Conservation (phyloP, 2,797 vertebrate genomes). For the Lerista edwardsae region DNA sequence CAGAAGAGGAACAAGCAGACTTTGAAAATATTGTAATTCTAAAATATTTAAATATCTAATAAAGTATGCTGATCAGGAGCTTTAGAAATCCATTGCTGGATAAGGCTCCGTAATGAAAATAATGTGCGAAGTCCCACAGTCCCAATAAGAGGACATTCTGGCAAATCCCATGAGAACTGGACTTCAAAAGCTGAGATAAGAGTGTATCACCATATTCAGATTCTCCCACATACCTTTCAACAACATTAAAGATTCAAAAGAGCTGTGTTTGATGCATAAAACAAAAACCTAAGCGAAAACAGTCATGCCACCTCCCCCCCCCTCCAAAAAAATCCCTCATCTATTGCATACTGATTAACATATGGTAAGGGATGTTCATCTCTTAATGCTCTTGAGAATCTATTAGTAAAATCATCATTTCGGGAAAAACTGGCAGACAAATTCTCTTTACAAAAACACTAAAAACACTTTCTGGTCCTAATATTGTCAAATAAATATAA, state of each 20-base stretch:
- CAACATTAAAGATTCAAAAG: not conserved
- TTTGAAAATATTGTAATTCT: not conserved
- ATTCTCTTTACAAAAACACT: not conserved
- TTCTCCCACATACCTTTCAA: too few relatives aligned
- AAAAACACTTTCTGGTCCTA: not conserved
- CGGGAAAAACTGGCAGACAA: conserved; percentile 32
- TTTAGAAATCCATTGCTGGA: not conserved
- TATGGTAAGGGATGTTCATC: not conserved
- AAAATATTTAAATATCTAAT: not conserved
- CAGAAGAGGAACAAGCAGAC: not conserved
- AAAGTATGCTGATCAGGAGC: too few relatives aligned
- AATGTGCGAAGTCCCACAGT: too few relatives aligned
- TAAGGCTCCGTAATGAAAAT: not conserved
- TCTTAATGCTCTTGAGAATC: not conserved
- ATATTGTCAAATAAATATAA: not conserved
- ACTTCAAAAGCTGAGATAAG: not conserved
- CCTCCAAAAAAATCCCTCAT: not conserved
- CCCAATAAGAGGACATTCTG: not conserved
- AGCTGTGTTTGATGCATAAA: not conserved
- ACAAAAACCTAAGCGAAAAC: not conserved
- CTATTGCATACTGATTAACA: not conserved
- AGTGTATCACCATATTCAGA: not conserved
- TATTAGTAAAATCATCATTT: conserved; percentile 49
- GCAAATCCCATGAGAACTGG: not conserved
- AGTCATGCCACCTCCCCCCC: not conserved